Evolutionary conservation across 2,888 invertebrate species (phyloP).

Genomic region (Dolomedes plantarius): DNA sequence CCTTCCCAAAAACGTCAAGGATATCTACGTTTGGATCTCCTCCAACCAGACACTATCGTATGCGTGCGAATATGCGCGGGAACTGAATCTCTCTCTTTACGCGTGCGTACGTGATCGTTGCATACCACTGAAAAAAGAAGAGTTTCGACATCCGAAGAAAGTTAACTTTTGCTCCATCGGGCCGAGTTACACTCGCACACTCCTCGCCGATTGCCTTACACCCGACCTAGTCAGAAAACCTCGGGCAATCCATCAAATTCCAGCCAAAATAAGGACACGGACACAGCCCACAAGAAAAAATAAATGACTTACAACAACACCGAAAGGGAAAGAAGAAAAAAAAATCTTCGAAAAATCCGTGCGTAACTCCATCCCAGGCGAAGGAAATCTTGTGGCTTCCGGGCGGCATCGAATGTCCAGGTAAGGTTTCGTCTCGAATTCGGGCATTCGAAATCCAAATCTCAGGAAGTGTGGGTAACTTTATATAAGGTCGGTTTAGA

Average conservation of each 20-base stretch:
- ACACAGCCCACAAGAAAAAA: conserved; percentile 7
- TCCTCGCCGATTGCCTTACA: neutral
- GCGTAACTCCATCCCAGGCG: conserved; percentile 37
- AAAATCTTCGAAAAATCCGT: neutral
- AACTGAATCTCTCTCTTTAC: neutral
- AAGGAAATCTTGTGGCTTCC: conserved; percentile 48
- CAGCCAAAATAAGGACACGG: conserved; percentile 8
- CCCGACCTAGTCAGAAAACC: neutral
- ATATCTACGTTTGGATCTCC: no score
- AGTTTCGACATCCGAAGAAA: neutral
- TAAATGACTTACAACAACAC: conserved; percentile 9
- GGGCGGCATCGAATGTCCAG: conserved; percentile 53
- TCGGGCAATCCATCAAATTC: conserved; percentile 4
- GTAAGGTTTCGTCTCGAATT: conserved; percentile 54
- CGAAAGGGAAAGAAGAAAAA: neutral
- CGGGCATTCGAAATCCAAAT: conserved; percentile 30
- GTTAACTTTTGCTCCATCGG: neutral
- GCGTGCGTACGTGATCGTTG: neutral
- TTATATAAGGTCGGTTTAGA: conserved; percentile 32
- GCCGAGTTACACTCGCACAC: neutral
- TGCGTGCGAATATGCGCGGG: no score
- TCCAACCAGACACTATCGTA: no score
- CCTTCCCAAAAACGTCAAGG: no score
- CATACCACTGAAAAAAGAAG: no score
- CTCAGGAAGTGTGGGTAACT: conserved; percentile 67